Evolutionary conservation across 2,113 vertebrate genomes (phyloP).

Genomic region (Misgurnus anguillicaudatus): DNA sequence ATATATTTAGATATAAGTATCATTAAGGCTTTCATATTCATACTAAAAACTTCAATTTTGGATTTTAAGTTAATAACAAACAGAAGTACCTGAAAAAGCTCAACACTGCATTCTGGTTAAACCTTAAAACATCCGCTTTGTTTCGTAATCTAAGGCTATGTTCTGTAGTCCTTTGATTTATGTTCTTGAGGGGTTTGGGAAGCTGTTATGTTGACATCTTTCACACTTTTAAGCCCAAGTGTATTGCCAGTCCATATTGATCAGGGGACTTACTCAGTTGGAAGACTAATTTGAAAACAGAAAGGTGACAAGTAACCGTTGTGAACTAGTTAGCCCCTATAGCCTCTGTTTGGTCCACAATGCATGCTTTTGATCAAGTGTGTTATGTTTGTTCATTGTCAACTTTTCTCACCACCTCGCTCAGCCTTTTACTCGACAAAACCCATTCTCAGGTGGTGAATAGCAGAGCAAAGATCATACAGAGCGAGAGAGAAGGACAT

Average conservation of each 20-base stretch:
- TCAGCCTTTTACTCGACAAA: not conserved
- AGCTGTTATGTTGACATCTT: conserved; percentile 38
- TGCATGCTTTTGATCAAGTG: conserved; percentile 21
- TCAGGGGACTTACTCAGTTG: conserved; percentile 23
- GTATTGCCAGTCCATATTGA: conserved; percentile 39
- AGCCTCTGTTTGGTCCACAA: conserved; percentile 1
- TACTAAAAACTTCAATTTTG: no score
- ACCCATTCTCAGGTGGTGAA: not conserved
- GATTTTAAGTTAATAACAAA: no score
- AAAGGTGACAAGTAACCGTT: conserved; percentile 36
- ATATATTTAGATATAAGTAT: no score
- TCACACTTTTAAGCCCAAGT: conserved; percentile 34
- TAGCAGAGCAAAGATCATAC: not conserved
- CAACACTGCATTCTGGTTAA: no score
- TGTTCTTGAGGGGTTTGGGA: conserved; percentile 24
- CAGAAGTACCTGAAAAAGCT: no score
- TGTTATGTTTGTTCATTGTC: not conserved
- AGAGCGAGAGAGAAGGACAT: not conserved
- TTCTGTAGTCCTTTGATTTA: conserved; percentile 19
- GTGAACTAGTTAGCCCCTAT: conserved; percentile 23
- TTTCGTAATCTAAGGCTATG: not conserved
- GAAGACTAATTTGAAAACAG: conserved; percentile 29
- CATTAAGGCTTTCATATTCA: no score
- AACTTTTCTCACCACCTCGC: not conserved
- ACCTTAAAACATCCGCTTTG: no score